Conservation (phyloP, 2,888 invertebrate species). For the Noctua fimbriata region DNA sequence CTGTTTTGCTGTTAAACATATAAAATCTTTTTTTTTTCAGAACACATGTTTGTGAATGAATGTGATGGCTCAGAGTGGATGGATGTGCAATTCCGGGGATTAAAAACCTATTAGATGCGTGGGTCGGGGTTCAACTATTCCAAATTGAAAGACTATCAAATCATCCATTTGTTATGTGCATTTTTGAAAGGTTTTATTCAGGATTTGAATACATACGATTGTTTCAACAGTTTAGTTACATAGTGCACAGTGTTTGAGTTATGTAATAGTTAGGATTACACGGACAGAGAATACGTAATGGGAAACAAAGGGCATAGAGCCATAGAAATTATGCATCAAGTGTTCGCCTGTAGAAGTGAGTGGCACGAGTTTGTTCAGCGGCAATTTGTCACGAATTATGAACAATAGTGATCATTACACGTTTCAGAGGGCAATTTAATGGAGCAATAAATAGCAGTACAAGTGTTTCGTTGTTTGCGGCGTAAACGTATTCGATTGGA, state of each 20-base stretch:
- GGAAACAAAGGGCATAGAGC: slow-evolving; percentile 9
- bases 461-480: slow-evolving; percentile 41
- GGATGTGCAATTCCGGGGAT: neutral
- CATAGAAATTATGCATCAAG: slow-evolving; percentile 12
- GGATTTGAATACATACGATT: neutral
- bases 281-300: neutral
- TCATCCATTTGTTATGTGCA: neutral
- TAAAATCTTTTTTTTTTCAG: slow-evolving; percentile 23
- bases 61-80: slow-evolving; percentile 17
- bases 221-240: neutral
- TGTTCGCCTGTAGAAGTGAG: neutral
- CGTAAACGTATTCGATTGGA: slow-evolving; percentile 22
- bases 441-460: slow-evolving; percentile 52
- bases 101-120: slow-evolving; percentile 3
- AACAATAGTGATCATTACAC: slow-evolving; percentile 47
- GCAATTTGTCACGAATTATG: slow-evolving; percentile 48
- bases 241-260: neutral
- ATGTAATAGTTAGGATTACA: neutral
- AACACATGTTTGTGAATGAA: slow-evolving; percentile 36
- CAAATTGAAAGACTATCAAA: neutral
- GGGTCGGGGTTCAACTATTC: neutral
- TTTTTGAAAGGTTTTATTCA: neutral
- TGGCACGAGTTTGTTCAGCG: slow-evolving; percentile 1
- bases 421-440: slow-evolving; percentile 50
- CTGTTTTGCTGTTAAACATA: slow-evolving; percentile 28